These are phyloP conservation scores for Falcunculus frontatus DNA, from an alignment of 2,113 vertebrate genomes.

Conservation along the genomic window DNA sequence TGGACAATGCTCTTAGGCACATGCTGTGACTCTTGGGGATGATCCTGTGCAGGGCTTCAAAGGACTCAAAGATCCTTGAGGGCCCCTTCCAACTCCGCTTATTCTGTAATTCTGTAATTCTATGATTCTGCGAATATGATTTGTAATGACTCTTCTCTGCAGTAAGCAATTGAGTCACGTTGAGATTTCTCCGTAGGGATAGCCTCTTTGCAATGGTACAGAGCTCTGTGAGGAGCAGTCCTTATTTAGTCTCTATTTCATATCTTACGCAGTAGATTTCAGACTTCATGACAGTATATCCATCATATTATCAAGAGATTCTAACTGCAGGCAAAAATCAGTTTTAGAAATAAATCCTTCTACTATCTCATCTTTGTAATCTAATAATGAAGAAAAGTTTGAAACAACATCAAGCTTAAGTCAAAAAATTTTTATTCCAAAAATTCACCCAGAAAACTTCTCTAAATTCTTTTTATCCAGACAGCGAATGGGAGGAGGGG, in stretches of 20 bases:
- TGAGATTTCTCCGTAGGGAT: background rate
- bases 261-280: background rate
- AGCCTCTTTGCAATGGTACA: background rate
- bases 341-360: background rate
- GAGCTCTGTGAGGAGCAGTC: background rate
- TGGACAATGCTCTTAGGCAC: background rate
- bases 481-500: background rate
- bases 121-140: background rate
- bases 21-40: background rate
- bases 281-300: background rate
- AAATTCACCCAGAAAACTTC: background rate
- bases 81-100: background rate
- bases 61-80: background rate
- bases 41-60: background rate
- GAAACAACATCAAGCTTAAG: background rate
- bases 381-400: background rate
- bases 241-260: background rate
- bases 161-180: background rate
- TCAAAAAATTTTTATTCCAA: background rate
- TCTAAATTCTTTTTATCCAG: conserved; percentile 2
- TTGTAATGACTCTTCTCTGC: background rate
- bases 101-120: background rate
- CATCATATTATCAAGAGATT: background rate
- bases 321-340: background rate
- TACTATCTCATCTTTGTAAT: background rate